Evolutionary conservation across 2,888 invertebrate species (phyloP).

Genomic region (Notodonta dromedarius): DNA sequence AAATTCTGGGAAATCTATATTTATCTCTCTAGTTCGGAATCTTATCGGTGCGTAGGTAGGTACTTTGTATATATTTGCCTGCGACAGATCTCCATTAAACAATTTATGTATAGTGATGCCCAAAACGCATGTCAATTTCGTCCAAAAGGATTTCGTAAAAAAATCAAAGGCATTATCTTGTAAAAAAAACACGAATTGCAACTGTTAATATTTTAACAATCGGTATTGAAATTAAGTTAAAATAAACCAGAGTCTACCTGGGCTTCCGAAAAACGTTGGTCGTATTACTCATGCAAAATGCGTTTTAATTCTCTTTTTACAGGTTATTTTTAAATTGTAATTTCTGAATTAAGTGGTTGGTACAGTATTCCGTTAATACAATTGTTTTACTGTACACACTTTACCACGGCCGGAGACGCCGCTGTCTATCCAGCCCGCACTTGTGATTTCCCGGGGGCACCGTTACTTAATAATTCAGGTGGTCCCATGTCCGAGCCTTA

Average conservation of each 20-base stretch:
- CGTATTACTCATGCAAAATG: no score
- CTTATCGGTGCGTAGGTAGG: background rate
- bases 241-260: no score
- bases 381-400: slow-evolving; percentile 30
- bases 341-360: no score
- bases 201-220: no score
- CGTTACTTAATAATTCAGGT: slow-evolving; percentile 76
- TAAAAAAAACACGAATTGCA: no score
- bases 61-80: background rate
- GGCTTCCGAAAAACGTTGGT: no score
- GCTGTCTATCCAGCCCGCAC: slow-evolving; percentile 54
- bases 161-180: background rate
- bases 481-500: slow-evolving; percentile 66
- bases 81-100: background rate
- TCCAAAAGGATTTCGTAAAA: slow-evolving; percentile 2
- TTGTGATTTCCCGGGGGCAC: slow-evolving; percentile 77
- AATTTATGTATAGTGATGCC: background rate
- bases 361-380: no score
- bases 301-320: no score
- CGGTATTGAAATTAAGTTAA: no score
- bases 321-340: no score
- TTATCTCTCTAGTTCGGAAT: background rate
- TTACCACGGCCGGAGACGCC: slow-evolving; percentile 28
- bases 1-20: background rate
- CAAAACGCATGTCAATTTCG: background rate